phyloP scores from a whole-genome alignment of 2,888 invertebrate genomes.

The Microchrysa polita region DNA sequence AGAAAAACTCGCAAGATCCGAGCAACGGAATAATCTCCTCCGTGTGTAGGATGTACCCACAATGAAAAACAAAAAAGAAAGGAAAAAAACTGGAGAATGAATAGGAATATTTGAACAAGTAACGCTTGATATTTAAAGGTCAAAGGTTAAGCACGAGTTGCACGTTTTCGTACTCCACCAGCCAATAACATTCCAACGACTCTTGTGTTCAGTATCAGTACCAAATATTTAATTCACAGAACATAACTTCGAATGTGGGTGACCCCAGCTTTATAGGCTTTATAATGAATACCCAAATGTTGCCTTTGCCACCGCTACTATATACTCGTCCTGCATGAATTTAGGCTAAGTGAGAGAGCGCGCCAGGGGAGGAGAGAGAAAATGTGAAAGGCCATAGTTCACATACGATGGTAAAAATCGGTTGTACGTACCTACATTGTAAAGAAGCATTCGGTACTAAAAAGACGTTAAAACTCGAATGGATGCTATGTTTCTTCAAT shows the following conservation, averaged over 20 bases:
- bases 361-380: neutral
- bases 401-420: neutral
- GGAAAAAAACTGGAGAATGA: neutral
- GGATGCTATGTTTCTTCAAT: conserved; percentile 16
- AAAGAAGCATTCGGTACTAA: conserved; percentile 2
- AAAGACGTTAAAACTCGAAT: no score
- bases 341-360: neutral
- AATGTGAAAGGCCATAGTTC: conserved; percentile 22
- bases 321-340: neutral
- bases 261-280: neutral
- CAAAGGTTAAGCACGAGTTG: conserved; percentile 24
- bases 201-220: no score
- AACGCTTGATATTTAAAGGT: conserved; percentile 36
- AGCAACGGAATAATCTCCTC: no score
- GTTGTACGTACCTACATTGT: neutral
- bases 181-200: neutral
- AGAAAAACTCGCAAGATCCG: neutral
- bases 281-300: conserved; percentile 1
- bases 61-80: neutral
- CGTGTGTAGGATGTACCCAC: no score
- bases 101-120: neutral
- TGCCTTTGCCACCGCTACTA: no score
- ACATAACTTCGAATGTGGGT: neutral
- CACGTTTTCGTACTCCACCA: neutral
- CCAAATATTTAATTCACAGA: neutral